Conservation (phyloP, 92 coral and sea anemone genomes). For the Heliopora coerulea region DNA sequence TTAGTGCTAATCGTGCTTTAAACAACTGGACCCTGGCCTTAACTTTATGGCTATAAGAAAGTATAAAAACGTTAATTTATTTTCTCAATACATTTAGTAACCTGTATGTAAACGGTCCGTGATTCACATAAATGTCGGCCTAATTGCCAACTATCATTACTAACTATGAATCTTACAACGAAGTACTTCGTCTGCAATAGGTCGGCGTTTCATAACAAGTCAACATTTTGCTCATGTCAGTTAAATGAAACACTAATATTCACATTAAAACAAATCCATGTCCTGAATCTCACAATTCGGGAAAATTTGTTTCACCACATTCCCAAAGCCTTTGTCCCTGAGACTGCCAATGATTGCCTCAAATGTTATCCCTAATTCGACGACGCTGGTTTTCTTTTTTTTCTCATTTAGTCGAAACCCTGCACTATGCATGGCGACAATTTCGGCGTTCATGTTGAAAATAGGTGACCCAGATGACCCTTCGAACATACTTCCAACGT, state of each 20-base stretch:
- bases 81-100: no score
- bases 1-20: no score
- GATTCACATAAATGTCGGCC: no score
- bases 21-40: no score
- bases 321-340: not conserved
- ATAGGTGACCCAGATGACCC: constrained; percentile 23
- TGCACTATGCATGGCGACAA: constrained; percentile 7
- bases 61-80: no score
- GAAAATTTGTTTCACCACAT: not conserved
- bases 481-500: constrained; percentile 11
- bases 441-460: not conserved
- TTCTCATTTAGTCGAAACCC: not conserved
- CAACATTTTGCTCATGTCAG: no score
- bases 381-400: not conserved
- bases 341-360: not conserved
- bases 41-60: no score
- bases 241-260: not conserved
- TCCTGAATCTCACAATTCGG: not conserved
- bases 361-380: constrained; percentile 6
- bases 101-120: no score
- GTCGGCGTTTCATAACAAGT: no score
- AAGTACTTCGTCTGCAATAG: no score
- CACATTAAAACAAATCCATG: not conserved
- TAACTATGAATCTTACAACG: no score
- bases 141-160: no score